Evolutionary conservation across 2,113 vertebrate species (phyloP).

Genomic region (Leptosomus discolor): DNA sequence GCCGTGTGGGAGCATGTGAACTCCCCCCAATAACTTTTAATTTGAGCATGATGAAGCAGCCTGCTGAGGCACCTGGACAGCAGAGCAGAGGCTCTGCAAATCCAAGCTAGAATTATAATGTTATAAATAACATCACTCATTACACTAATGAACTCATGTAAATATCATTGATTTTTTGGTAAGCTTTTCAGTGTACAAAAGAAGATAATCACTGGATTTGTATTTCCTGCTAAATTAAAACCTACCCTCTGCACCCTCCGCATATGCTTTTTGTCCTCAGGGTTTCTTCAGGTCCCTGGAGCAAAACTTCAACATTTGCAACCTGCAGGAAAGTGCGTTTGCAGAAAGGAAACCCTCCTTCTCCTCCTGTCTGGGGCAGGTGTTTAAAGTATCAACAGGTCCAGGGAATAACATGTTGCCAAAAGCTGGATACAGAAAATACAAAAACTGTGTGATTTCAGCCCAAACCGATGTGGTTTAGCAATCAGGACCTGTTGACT

Average conservation of each 20-base stretch:
- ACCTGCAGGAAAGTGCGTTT: background rate
- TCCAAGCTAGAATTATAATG: background rate
- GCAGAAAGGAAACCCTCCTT: background rate
- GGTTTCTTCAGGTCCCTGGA: background rate
- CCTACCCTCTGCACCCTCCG: background rate
- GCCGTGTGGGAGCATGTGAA: background rate
- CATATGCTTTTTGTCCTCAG: background rate
- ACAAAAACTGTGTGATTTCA: background rate
- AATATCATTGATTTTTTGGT: background rate
- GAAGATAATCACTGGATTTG: background rate
- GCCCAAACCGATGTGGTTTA: fast-evolving
- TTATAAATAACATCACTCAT: background rate
- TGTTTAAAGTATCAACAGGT: background rate
- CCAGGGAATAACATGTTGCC: background rate
- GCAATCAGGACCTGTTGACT: background rate
- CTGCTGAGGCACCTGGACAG: background rate
- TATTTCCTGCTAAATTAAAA: background rate
- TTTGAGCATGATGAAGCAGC: background rate
- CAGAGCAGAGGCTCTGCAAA: background rate
- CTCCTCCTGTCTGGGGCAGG: background rate
- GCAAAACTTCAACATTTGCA: background rate
- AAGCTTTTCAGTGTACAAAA: background rate
- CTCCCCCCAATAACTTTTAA: background rate
- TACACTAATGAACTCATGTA: background rate
- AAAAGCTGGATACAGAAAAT: background rate